These are phyloP conservation scores for Echeneis naucrates DNA, from an alignment of 2,797 vertebrate genomes.

Conservation along the genomic window DNA sequence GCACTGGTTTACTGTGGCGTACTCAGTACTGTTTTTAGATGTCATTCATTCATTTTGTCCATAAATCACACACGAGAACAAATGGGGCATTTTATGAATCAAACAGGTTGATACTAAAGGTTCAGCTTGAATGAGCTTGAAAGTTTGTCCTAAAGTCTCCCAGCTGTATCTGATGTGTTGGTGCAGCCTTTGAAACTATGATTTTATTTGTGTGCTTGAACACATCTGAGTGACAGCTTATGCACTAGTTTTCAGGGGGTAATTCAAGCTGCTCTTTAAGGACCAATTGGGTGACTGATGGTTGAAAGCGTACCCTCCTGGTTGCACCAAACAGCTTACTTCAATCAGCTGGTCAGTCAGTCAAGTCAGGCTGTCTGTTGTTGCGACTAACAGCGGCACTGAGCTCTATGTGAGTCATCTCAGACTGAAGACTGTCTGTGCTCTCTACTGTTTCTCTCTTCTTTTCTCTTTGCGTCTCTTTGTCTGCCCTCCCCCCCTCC, in stretches of 20 bases:
- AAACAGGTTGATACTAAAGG: background rate
- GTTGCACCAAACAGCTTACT: background rate
- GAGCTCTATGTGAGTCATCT: conserved; percentile 72
- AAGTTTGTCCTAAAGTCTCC: background rate
- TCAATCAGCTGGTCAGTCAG: conserved; percentile 34
- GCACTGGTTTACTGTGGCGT: background rate
- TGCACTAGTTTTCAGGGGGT: background rate
- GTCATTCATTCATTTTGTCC: background rate
- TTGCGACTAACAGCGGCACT: conserved; percentile 48
- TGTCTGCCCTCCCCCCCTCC: conserved; percentile 51
- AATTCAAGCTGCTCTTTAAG: background rate
- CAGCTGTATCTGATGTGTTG: background rate
- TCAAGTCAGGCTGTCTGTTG: conserved; percentile 47
- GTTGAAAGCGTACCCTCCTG: background rate
- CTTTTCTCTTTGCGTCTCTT: conserved; percentile 64
- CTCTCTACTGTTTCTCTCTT: conserved; percentile 42
- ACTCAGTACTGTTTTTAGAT: background rate
- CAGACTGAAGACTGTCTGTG: conserved; percentile 75
- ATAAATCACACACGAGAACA: background rate
- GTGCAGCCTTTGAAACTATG: background rate
- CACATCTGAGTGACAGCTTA: background rate
- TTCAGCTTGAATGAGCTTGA: background rate
- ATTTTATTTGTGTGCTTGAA: background rate
- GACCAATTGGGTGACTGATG: background rate
- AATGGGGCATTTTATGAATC: background rate